phyloP scores from a whole-genome alignment of 2,888 invertebrate species.

The Strigamia crassipes region DNA sequence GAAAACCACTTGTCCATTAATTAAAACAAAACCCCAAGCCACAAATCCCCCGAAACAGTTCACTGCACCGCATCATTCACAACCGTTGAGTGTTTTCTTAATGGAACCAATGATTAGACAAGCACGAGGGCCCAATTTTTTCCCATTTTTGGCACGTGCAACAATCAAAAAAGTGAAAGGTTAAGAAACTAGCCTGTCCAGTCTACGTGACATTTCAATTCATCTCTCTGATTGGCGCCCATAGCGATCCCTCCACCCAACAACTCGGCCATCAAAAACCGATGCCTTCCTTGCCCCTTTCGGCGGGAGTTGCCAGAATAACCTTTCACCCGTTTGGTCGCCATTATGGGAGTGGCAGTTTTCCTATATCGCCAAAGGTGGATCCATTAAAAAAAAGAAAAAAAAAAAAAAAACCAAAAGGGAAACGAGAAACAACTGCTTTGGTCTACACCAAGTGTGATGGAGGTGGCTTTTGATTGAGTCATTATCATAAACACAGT shows the following conservation, averaged over 20 bases:
- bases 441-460: conserved; percentile 2
- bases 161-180: not conserved
- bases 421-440: not conserved
- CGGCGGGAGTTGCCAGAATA: conserved; percentile 22
- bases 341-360: conserved; percentile 12
- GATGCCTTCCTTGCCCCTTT: conserved; percentile 31
- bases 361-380: not conserved
- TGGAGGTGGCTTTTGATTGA: conserved; percentile 20
- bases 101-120: not conserved
- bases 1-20: too few species aligned
- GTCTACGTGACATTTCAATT: conserved; percentile 35
- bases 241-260: conserved; percentile 15
- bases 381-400: conserved; percentile 13
- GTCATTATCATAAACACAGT: conserved; percentile 35
- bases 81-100: not conserved
- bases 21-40: too few species aligned
- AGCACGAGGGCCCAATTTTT: not conserved
- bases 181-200: conserved; percentile 26
- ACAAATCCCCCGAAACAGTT: too few species aligned
- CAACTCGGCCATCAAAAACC: conserved; percentile 9
- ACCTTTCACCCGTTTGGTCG: not conserved
- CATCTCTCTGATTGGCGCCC: conserved; percentile 8
- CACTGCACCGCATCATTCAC: too few species aligned
- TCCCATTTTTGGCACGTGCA: not conserved
- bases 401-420: too few species aligned